Evolutionary conservation across 2,113 vertebrate genomes (phyloP), one percentile per base, ranked within the genome.

Genomic region (Dromaius novaehollandiae): DNA sequence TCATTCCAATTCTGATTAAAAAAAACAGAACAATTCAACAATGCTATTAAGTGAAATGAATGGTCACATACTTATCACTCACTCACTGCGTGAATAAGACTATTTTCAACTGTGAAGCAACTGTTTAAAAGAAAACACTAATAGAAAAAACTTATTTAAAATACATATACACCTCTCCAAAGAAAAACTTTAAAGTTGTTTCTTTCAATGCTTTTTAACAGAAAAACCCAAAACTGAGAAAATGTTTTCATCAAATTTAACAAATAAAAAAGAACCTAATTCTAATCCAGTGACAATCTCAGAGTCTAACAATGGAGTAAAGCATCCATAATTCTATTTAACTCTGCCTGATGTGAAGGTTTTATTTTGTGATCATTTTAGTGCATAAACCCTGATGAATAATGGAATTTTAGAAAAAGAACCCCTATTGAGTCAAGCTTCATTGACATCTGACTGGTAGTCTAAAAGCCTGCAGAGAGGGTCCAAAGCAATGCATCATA

Each of bases 381-480:
- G 91, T 86, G 88, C 89, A 88, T 84, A 84, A 94, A 82, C 88
- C 89, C 91, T 55, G 93, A 90, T 97, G 95, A 98, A 97, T 94
- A 98, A 98, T 97, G 92, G 93, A 96, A 95, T 96, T 96, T 83
- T 36, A 94, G 75, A 89, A 95, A 95, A 96, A 97, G 50, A 74
- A 95, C 89, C 92, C 93, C 93, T 91, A 77, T 65, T 68, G 96
- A 97, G 97, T 78, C 86, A 65, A 76, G 89, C 94, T 96, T 95
- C 96, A 95, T 96, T 96, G 97, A 97, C 96, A 97, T 98, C 97
- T 98, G 95, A 97, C 94, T 97, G 95, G 92, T 95, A 88, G 96
- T 65, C 97, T 97, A 92, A 97, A 97, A 97, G 88, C 96, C 96
- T 97, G 95, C 96, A 82, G 97, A 96, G 95, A 96, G 84, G 95